phyloP scores from a whole-genome alignment of 64 coral and sea anemone species.

The Stichodactyla helianthus region DNA sequence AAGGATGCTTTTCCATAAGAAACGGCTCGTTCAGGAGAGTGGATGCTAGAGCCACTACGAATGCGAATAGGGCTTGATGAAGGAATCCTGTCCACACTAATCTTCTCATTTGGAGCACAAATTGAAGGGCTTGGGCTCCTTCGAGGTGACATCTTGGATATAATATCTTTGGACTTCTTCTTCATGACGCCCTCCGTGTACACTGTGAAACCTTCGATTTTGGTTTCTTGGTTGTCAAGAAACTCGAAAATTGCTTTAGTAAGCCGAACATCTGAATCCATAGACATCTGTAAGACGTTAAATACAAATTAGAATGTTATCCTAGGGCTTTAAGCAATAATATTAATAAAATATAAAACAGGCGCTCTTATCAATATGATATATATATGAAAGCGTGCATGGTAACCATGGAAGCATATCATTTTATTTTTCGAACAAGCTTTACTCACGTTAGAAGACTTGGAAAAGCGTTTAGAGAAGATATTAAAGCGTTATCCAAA shows the following conservation, averaged over 20 bases:
- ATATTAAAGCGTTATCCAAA: too few relatives aligned
- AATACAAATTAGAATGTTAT: background rate
- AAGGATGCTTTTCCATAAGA: background rate
- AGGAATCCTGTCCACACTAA: background rate
- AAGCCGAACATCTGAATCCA: background rate
- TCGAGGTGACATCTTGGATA: background rate
- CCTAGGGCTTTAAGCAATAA: background rate
- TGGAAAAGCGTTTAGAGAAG: too few relatives aligned
- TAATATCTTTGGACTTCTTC: background rate
- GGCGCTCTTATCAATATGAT: too few relatives aligned
- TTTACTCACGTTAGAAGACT: too few relatives aligned
- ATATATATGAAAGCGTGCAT: too few relatives aligned
- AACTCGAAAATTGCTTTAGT: background rate
- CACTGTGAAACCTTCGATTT: background rate
- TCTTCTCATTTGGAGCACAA: background rate
- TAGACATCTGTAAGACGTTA: background rate
- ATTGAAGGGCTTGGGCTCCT: background rate
- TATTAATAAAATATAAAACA: background rate
- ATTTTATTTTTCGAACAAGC: too few relatives aligned
- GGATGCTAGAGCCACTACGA: background rate
- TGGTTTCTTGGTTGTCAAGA: background rate
- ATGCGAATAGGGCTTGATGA: background rate
- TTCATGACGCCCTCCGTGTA: background rate
- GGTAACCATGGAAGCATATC: too few relatives aligned
- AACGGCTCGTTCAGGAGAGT: background rate